Evolutionary conservation across 2,888 invertebrate genomes (phyloP), one percentile per base, ranked within the genome.

Genomic region (Sinodicranocentrus sp.): DNA sequence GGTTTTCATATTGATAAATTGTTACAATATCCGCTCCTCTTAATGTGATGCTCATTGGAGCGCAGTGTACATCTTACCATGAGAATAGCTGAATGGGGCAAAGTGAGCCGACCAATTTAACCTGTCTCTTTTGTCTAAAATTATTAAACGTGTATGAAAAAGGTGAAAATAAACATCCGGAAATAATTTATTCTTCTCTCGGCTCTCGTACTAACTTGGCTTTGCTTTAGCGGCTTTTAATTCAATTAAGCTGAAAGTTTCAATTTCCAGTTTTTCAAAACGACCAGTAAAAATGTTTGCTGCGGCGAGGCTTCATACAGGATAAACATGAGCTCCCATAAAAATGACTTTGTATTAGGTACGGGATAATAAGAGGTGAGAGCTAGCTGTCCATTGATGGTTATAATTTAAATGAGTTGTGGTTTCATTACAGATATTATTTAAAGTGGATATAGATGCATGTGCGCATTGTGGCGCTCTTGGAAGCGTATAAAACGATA

Each of bases 331-430:
- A 26, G 28, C 33, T 2, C 25, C 17, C 19, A 28, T 19, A 52
- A 52, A n/a, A 39, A 28, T 68, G 75, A 67, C 67, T 77, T 25
- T 52, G 54, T 54, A 70, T 68, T 26, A 78, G 70, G 68, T 78
- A 78, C 28, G 78, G 65, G 63, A 79, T 79, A 79, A 79, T 79
- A 71, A 79, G 79, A 79, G 79, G 78, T 78, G 78, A 79, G 78
- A 78, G 78, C 68, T 70, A 70, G 79, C 70, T 78, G 78, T 70
- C 79, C 71, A 79, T 79, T 79, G 71, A 71, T 61, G 79, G 79
- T 79, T 79, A 63, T 79, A 71, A 79, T 79, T 79, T 79, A 79
- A 79, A 79, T 79, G 79, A 79, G 79, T 79, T 79, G 79, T 79
- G 79, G 79, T 61, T 79, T 79, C 79, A 79, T 79, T 79, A 79